phyloP scores from a whole-genome alignment of 2,113 vertebrate species.

The Calyptomena viridis region DNA sequence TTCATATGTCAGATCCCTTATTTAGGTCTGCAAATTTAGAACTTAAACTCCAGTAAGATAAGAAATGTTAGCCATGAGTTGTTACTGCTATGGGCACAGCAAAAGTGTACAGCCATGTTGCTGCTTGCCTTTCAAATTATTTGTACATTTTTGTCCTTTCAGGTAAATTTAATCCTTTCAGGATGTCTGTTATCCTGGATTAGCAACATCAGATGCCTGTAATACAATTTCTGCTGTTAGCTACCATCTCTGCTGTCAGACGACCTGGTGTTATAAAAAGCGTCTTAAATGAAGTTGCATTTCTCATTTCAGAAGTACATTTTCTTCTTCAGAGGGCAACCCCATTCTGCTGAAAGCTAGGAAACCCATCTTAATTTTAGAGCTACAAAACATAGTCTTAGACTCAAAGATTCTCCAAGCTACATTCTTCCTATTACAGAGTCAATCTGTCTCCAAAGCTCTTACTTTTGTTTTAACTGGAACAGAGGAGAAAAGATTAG shows the following conservation, averaged over 20 bases:
- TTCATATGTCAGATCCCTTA: neutral
- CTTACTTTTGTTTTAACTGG: conserved; percentile 45
- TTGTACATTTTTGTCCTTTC: neutral
- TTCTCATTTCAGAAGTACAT: neutral
- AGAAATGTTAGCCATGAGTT: neutral
- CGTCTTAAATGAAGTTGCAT: neutral
- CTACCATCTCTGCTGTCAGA: neutral
- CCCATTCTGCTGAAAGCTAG: neutral
- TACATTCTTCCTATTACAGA: neutral
- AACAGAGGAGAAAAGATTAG: conserved; percentile 31
- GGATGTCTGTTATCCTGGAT: neutral
- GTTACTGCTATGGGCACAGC: neutral
- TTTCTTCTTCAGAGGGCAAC: neutral
- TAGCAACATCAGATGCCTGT: neutral
- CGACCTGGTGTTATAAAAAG: neutral
- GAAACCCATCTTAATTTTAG: neutral
- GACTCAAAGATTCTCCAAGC: neutral
- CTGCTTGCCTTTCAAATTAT: neutral
- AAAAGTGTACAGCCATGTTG: rapidly evolving
- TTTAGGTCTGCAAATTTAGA: neutral
- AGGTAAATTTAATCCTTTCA: neutral
- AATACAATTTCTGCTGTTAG: neutral
- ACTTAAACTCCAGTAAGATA: neutral
- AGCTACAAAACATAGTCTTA: neutral
- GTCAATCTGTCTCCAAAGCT: neutral